Evolutionary conservation across 2,888 invertebrate species (phyloP), one percentile per base, ranked within the genome.

Genomic region (Platynereis dumerilii): DNA sequence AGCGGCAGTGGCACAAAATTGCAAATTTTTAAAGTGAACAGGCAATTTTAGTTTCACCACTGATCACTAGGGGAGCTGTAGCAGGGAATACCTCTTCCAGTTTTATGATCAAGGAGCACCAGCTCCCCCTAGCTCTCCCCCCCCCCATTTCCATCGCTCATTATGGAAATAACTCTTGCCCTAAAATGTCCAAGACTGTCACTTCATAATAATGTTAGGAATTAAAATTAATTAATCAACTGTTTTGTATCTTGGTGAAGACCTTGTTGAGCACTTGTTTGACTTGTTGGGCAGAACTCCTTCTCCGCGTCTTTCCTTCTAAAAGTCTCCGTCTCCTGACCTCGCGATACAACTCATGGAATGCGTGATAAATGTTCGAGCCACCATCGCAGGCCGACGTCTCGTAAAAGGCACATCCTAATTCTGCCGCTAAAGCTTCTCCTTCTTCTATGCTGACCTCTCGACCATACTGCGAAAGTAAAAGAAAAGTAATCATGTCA

Each of bases 341-440:
- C 63, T 83, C 83, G 22, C 83, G 72, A 64, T 80, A 78, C 42
- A 83, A 76, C 72, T 83, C 82, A 57, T 79, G 73, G 67, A 83
- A 83, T 52, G 81, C 72, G 65, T 83, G 82, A 5, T 72, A 64
- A n/a, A 83, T 80, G 60, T 79, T 78, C 2, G 74, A 72, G n/a
- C 79, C 76, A 2, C 81, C 82, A 60, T 83, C 82, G 65, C 79
- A 77, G 28, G 82, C 83, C 27, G 79, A 81, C 24, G 76, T 83
- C 65, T 82, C 82, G 69, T 76, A 80, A 69, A 80, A 82, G 0
- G 79, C 79, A 67, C 79, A 78, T 45, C 79, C 78, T 75, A 79
- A 74, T 27, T 81, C 79, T 2, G 74, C 69, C 1, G 82, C 80
- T 39, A 79, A 55, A 1, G 72, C 69, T 66, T 80, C 78, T 7